Percentiles rank a stretch among this genome's conserved stretches.
phyloP scores from a whole-genome alignment of 2,797 vertebrate genomes.

The Neostethus bicornis region DNA sequence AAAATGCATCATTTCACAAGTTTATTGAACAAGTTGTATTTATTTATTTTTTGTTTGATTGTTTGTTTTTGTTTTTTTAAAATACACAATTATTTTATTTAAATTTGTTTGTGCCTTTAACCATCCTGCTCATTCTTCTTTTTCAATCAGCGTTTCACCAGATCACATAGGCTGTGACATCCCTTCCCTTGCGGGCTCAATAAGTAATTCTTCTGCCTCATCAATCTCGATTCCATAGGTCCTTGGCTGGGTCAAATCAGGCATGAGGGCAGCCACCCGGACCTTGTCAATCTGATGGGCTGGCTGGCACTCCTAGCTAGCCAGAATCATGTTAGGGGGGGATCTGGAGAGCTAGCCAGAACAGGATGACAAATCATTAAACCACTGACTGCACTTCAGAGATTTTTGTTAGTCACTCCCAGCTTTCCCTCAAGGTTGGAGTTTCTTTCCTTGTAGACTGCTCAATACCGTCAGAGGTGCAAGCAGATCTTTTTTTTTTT shows the following conservation, averaged over 20 bases:
- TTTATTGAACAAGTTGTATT: too few relatives aligned
- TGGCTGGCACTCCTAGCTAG: constrained; percentile 43
- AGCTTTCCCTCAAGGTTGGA: constrained; percentile 45
- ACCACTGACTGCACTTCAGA: constrained; percentile 48
- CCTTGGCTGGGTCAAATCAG: constrained; percentile 45
- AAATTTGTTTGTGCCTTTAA: constrained; percentile 49
- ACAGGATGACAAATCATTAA: constrained; percentile 78
- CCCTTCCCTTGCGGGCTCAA: constrained; percentile 48
- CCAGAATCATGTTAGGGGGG: constrained; percentile 67
- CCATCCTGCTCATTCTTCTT: constrained; percentile 1
- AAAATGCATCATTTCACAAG: too few relatives aligned
- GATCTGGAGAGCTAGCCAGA: constrained; percentile 48
- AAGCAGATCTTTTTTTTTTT: not conserved
- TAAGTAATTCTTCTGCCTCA: constrained; percentile 65
- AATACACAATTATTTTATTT: constrained; percentile 43
- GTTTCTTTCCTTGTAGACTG: not conserved
- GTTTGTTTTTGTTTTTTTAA: constrained; percentile 22
- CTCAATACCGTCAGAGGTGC: not conserved
- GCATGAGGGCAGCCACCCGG: constrained; percentile 47
- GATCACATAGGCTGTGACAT: constrained; percentile 29
- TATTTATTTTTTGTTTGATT: constrained; percentile 28
- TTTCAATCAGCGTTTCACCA: constrained; percentile 13
- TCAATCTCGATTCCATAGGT: constrained; percentile 59
- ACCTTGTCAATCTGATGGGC: constrained; percentile 66
- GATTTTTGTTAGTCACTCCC: constrained; percentile 45